These are phyloP conservation scores for Scaptomyza parva DNA, from an alignment of 2,888 invertebrate genomes.

Conservation along the genomic window DNA sequence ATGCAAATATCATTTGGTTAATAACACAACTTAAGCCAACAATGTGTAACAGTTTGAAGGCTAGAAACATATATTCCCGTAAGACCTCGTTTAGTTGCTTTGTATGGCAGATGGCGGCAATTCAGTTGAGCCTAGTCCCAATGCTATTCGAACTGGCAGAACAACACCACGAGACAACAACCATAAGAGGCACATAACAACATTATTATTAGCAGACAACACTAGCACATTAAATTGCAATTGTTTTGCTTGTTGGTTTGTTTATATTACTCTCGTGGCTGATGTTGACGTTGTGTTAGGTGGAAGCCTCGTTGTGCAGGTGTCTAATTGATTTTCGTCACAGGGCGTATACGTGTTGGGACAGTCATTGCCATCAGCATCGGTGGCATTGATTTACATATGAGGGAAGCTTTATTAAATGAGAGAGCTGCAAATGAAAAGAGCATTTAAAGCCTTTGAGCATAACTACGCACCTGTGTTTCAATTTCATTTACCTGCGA, in stretches of 20 bases:
- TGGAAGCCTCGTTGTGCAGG: conserved; percentile 40
- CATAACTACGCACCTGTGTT: conserved; percentile 56
- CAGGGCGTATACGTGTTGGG: conserved; percentile 43
- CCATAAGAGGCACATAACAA: conserved; percentile 69
- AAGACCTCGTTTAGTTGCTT: conserved; percentile 9
- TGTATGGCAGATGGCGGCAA: conserved; percentile 16
- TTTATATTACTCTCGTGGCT: conserved; percentile 17
- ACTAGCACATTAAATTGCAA: conserved; percentile 65
- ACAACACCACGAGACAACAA: conserved; percentile 42
- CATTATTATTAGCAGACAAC: conserved; percentile 68
- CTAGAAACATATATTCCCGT: not conserved
- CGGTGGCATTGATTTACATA: conserved; percentile 35
- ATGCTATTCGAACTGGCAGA: conserved; percentile 7
- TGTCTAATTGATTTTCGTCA: conserved; percentile 71
- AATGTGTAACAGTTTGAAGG: not conserved
- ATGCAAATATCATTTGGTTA: no score
- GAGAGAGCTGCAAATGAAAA: conserved; percentile 44
- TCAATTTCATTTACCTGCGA: conserved; percentile 53
- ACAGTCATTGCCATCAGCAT: not conserved
- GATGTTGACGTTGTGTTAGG: conserved; percentile 10
- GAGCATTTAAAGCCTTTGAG: conserved; percentile 68
- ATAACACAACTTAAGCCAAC: not conserved
- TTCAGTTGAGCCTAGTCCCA: conserved; percentile 3
- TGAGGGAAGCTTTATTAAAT: conserved; percentile 26
- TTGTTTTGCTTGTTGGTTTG: conserved; percentile 46